Conservation (phyloP, 2,113 vertebrate genomes). For the Polypterus senegalus region DNA sequence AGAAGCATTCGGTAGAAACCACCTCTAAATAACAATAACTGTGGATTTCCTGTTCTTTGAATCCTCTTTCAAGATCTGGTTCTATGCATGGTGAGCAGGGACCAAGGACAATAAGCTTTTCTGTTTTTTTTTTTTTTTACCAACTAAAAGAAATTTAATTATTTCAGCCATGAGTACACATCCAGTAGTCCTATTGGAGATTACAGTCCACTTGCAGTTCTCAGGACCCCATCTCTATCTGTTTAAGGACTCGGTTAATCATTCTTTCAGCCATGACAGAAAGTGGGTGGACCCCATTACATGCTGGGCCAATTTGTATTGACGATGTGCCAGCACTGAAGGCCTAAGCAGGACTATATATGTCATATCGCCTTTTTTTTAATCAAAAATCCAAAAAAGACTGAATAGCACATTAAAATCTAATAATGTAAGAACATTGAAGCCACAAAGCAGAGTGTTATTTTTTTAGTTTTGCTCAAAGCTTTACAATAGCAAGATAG, state of each 20-base stretch:
- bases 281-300: conserved; percentile 39
- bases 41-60: background rate
- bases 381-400: no score
- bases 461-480: no score
- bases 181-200: background rate
- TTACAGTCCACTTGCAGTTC: background rate
- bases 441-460: no score
- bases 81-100: background rate
- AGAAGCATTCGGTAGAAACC: conserved; percentile 20
- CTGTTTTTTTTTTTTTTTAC: background rate
- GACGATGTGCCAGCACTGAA: conserved; percentile 8
- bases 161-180: background rate
- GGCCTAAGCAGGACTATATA: no score
- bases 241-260: conserved; percentile 38
- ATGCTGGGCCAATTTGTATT: conserved; percentile 22
- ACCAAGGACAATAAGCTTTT: background rate
- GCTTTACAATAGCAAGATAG: no score
- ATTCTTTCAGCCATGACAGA: conserved; percentile 37
- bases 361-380: no score
- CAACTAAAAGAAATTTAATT: background rate
- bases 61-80: background rate
- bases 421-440: no score
- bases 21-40: background rate
- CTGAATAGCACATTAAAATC: no score
- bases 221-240: conserved; percentile 12